phyloP scores from a whole-genome alignment of 2,113 vertebrate species.

The Eupsittula cactorum region DNA sequence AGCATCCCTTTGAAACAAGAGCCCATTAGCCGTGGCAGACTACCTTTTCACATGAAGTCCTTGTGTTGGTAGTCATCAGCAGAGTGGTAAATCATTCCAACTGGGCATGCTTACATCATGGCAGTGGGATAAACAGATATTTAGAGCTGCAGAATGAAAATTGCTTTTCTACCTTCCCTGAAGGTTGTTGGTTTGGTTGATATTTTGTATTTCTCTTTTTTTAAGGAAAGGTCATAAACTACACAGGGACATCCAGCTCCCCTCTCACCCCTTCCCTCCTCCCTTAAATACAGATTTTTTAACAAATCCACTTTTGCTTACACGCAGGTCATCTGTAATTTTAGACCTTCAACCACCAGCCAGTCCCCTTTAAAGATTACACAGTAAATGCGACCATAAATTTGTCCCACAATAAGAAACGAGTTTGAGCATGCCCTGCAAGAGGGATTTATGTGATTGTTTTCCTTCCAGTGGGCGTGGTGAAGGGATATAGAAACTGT shows the following conservation, averaged over 20 bases:
- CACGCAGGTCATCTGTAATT: constrained; percentile 66
- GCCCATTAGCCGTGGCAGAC: constrained; percentile 80
- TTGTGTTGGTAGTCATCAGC: constrained; percentile 78
- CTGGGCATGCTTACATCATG: constrained; percentile 72
- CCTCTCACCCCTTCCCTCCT: background rate
- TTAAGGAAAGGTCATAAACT: constrained; percentile 50
- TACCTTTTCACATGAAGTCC: constrained; percentile 80
- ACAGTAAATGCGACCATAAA: constrained; percentile 10
- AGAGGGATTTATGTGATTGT: constrained; percentile 62
- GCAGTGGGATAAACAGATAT: constrained; percentile 69
- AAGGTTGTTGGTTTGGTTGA: background rate
- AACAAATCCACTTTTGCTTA: constrained; percentile 56
- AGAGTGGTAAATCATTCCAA: constrained; percentile 77
- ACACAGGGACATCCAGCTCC: constrained; percentile 21
- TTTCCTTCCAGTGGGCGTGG: constrained; percentile 57
- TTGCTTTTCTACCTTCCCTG: constrained; percentile 59
- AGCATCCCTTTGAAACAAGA: constrained; percentile 82
- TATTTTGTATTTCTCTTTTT: background rate
- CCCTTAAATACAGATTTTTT: constrained; percentile 32
- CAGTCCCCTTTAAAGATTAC: constrained; percentile 55
- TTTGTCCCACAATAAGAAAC: constrained; percentile 54
- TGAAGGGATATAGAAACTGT: constrained; percentile 42
- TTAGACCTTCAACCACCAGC: constrained; percentile 53
- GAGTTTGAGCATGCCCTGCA: constrained; percentile 47
- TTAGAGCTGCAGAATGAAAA: constrained; percentile 71